Percentiles rank a stretch among this genome's conserved stretches.
Evolutionary conservation across 1,140 invertebrate species (phyloP).

Genomic region (Chironomus striatipennis): DNA sequence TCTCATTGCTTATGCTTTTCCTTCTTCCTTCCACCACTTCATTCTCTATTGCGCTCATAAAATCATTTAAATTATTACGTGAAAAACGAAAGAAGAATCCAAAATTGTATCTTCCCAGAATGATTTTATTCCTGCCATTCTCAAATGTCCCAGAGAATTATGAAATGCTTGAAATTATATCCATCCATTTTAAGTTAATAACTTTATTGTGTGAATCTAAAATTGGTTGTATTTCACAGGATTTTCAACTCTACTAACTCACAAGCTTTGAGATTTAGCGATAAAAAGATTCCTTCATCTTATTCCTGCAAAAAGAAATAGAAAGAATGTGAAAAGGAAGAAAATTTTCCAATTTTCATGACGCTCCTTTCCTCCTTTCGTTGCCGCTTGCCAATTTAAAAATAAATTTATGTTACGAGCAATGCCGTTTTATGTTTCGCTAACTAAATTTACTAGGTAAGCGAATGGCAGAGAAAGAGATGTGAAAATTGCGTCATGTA

Average conservation of each 20-base stretch:
- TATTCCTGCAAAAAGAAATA: background rate
- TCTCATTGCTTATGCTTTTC: too few relatives aligned
- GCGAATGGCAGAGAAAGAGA: background rate
- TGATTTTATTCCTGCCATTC: too few relatives aligned
- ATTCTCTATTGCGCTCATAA: background rate
- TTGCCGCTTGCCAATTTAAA: background rate
- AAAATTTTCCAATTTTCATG: too few relatives aligned
- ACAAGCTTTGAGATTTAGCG: background rate
- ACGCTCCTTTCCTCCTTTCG: background rate
- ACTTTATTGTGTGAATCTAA: too few relatives aligned
- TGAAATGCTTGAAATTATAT: too few relatives aligned
- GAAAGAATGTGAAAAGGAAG: background rate
- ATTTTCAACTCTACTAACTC: background rate
- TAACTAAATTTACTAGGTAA: constrained; percentile 3
- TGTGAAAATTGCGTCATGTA: constrained; percentile 8
- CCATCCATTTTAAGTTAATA: too few relatives aligned
- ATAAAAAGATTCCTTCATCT: background rate
- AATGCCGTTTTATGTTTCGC: constrained; percentile 9
- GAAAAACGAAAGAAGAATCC: background rate
- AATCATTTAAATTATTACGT: constrained; percentile 9
- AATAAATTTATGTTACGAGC: constrained; percentile 13
- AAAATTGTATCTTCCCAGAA: too few relatives aligned
- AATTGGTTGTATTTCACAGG: background rate
- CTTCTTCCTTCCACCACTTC: background rate
- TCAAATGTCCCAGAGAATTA: too few relatives aligned